These are phyloP conservation scores for Ruditapes philippinarum DNA, from an alignment of 1,140 invertebrate genomes.

Conservation along the genomic window DNA sequence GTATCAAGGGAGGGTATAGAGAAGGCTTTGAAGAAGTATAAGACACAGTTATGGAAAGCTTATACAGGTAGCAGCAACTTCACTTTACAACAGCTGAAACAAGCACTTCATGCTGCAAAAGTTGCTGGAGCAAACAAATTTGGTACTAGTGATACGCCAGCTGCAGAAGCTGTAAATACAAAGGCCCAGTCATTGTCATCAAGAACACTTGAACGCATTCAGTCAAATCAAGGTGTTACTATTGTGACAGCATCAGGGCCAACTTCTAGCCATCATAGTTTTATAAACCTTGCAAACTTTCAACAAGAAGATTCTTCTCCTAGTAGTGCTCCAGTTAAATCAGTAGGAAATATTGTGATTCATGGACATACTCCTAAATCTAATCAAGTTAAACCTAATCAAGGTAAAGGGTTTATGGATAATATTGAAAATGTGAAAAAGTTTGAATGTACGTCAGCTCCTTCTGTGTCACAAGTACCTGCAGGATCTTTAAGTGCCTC, in stretches of 20 bases:
- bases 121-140: background rate
- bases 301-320: background rate
- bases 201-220: background rate
- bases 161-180: background rate
- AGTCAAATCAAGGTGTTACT: background rate
- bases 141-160: background rate
- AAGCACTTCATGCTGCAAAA: conserved; percentile 47
- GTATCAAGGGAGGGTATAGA: conserved; percentile 60
- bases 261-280: background rate
- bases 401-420: background rate
- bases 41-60: conserved; percentile 63
- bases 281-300: conserved; percentile 15
- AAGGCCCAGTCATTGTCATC: background rate
- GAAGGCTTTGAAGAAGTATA: conserved; percentile 63
- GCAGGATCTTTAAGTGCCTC: background rate
- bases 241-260: background rate
- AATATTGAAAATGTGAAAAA: conserved; percentile 5
- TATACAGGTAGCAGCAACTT: conserved; percentile 57
- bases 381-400: background rate
- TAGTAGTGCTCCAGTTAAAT: background rate
- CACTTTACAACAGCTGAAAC: conserved; percentile 41
- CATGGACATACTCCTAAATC: background rate
- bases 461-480: background rate
- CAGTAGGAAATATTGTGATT: background rate
- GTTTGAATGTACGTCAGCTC: background rate